Evolutionary conservation across 2,797 vertebrate species (phyloP).

Genomic region (Argentina silus): DNA sequence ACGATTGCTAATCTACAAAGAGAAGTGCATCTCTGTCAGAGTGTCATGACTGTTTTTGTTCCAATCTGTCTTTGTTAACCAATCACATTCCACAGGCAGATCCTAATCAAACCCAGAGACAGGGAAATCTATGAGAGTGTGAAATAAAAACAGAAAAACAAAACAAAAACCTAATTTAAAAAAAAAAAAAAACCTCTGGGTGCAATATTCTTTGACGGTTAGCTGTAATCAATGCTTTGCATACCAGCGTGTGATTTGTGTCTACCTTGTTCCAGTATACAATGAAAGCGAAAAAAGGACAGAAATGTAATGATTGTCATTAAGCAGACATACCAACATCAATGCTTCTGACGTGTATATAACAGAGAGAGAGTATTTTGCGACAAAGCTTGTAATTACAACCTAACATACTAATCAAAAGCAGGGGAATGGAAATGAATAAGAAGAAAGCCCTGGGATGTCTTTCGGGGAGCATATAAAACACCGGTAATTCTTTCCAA

Average conservation of each 20-base stretch:
- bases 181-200: conserved; percentile 40
- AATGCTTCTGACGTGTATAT: conserved; percentile 61
- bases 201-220: conserved; percentile 58
- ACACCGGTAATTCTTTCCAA: conserved; percentile 45
- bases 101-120: conserved; percentile 40
- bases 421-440: conserved; percentile 40
- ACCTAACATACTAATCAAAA: conserved; percentile 70
- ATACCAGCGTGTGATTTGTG: conserved; percentile 66
- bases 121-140: conserved; percentile 45
- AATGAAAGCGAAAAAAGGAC: conserved; percentile 52
- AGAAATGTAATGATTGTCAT: conserved; percentile 67
- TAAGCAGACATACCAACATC: conserved; percentile 68
- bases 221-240: conserved; percentile 75
- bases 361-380: conserved; percentile 65
- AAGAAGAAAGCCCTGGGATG: conserved; percentile 43
- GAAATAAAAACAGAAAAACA: conserved; percentile 37
- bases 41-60: conserved; percentile 34
- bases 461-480: conserved; percentile 57
- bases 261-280: conserved; percentile 67
- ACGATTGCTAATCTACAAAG: conserved; percentile 55
- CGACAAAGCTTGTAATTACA: conserved; percentile 74
- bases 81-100: conserved; percentile 35
- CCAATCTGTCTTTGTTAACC: conserved; percentile 43
- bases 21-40: conserved; percentile 32
- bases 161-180: conserved; percentile 45